Evolutionary conservation across 2,113 vertebrate genomes (phyloP).

Genomic region (Theropithecus gelada): DNA sequence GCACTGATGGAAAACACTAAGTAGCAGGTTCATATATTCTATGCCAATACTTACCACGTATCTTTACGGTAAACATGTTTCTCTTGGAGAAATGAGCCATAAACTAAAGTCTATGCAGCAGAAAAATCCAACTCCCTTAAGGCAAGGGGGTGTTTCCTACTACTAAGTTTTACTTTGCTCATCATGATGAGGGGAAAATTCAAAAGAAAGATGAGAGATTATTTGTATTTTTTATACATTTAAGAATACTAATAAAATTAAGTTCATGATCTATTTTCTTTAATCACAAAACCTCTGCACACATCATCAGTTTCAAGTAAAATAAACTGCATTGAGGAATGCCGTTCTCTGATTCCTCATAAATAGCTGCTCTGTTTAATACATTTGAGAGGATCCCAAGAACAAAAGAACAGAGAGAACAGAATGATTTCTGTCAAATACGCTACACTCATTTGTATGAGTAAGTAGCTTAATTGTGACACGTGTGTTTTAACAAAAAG

Average conservation of each 20-base stretch:
- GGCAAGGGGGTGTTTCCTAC: slow-evolving; percentile 14
- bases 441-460: neutral
- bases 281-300: slow-evolving; percentile 24
- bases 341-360: neutral
- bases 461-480: slow-evolving; percentile 9
- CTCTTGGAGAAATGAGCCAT: slow-evolving; percentile 53
- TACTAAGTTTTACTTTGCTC: neutral
- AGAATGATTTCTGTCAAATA: neutral
- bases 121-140: slow-evolving; percentile 49
- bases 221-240: neutral
- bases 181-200: neutral
- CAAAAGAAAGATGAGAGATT: neutral
- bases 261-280: slow-evolving; percentile 16
- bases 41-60: neutral
- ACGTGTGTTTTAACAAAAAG: neutral
- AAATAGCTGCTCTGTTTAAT: slow-evolving; percentile 12
- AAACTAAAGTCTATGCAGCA: neutral
- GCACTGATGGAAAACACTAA: neutral
- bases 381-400: neutral
- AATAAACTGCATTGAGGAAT: neutral
- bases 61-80: neutral
- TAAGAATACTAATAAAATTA: slow-evolving; percentile 54
- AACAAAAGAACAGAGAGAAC: neutral
- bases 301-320: slow-evolving; percentile 43
- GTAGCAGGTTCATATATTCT: neutral